Evolutionary conservation across 2,888 invertebrate species (phyloP).

Genomic region (Pelosia muscerda): DNA sequence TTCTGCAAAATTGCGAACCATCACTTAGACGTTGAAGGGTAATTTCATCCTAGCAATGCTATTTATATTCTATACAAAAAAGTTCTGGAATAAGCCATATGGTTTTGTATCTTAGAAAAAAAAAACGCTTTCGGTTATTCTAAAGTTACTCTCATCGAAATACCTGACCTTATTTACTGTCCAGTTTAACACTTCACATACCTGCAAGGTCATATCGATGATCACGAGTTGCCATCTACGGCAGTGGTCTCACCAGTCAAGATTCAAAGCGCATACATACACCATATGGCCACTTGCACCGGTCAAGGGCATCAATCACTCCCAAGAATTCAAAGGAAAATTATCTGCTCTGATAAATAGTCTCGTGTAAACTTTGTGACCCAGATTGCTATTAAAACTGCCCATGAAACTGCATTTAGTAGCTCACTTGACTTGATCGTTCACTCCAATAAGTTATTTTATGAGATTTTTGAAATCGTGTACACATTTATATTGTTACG

Average conservation of each 20-base stretch:
- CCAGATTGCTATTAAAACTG: slow-evolving; percentile 57
- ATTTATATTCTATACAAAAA: not conserved
- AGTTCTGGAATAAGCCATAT: not conserved
- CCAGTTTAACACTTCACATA: slow-evolving; percentile 55
- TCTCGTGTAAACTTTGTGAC: slow-evolving; percentile 56
- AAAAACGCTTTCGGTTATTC: slow-evolving; percentile 16
- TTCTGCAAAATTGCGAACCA: slow-evolving; percentile 3
- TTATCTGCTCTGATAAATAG: slow-evolving; percentile 57
- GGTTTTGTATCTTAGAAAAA: not conserved
- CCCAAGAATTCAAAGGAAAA: slow-evolving; percentile 63
- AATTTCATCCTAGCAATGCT: not conserved
- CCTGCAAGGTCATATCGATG: slow-evolving; percentile 61
- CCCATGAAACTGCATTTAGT: slow-evolving; percentile 52
- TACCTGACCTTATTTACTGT: slow-evolving; percentile 55
- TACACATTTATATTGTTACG: slow-evolving; percentile 22
- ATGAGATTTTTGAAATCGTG: slow-evolving; percentile 22
- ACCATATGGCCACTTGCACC: slow-evolving; percentile 67
- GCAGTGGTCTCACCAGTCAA: slow-evolving; percentile 61
- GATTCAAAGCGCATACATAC: slow-evolving; percentile 58
- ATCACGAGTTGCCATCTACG: slow-evolving; percentile 69
- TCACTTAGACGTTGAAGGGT: slow-evolving; percentile 3
- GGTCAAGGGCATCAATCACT: slow-evolving; percentile 70
- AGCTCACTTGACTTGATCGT: slow-evolving; percentile 30
- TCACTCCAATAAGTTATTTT: slow-evolving; percentile 25
- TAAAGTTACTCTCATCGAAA: slow-evolving; percentile 33